Conservation (phyloP, 2,888 invertebrate genomes). For the Scaptomyza reducta region DNA sequence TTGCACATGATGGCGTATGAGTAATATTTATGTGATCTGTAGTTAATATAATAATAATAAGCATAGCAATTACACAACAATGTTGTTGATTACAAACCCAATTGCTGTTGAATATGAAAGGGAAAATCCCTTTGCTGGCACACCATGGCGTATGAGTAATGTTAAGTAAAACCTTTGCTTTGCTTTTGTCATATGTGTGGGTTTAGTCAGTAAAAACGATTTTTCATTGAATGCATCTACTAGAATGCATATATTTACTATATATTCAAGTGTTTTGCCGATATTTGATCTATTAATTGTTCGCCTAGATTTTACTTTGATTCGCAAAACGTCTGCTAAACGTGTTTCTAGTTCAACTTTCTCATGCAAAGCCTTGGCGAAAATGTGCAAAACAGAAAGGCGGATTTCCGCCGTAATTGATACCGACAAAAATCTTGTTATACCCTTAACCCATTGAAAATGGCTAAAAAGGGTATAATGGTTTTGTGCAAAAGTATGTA, state of each 20-base stretch:
- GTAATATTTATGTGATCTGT: background rate
- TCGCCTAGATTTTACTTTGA: background rate
- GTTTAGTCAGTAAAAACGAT: background rate
- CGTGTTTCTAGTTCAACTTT: background rate
- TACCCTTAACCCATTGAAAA: too few relatives aligned
- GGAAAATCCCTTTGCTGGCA: too few relatives aligned
- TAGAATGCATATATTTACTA: background rate
- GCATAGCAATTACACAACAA: background rate
- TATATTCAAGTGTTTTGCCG: background rate
- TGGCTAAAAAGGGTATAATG: too few relatives aligned
- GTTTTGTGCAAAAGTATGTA: too few relatives aligned
- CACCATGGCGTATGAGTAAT: constrained; percentile 26
- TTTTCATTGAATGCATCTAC: background rate
- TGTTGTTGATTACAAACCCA: background rate
- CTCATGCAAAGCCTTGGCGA: background rate
- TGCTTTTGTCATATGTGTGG: background rate
- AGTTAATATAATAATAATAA: background rate
- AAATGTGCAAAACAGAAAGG: background rate
- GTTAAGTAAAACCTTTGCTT: background rate
- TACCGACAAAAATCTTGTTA: background rate
- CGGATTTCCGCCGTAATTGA: background rate
- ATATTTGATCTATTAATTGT: background rate
- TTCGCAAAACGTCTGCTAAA: background rate
- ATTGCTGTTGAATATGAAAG: too few relatives aligned
- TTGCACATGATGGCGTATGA: constrained; percentile 6